These are phyloP conservation scores for Vultur gryphus DNA, from an alignment of 2,797 vertebrate species.

Conservation along the genomic window DNA sequence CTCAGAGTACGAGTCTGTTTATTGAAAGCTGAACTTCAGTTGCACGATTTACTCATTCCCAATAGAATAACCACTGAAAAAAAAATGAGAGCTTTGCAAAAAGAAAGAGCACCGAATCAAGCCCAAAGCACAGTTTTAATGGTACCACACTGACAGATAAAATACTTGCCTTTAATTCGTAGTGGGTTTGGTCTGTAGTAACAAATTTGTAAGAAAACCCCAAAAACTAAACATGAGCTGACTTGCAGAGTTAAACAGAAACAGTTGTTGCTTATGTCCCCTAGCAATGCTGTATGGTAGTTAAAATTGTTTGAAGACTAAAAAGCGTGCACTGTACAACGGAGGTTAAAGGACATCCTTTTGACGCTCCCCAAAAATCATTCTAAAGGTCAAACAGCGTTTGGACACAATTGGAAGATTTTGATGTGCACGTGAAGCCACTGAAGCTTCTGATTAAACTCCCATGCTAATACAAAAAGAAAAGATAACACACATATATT, in stretches of 20 bases:
- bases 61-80: background rate
- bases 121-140: background rate
- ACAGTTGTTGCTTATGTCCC: background rate
- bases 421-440: background rate
- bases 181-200: slow-evolving; percentile 14
- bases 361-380: background rate
- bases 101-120: background rate
- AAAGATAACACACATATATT: background rate
- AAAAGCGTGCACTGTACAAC: background rate
- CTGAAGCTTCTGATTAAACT: slow-evolving; percentile 30
- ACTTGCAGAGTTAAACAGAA: slow-evolving; percentile 32
- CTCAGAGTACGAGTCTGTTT: background rate
- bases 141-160: background rate
- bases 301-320: slow-evolving; percentile 9
- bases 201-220: background rate
- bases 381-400: slow-evolving; percentile 25
- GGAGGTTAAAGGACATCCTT: slow-evolving; percentile 3
- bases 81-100: background rate
- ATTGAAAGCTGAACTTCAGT: slow-evolving; percentile 47
- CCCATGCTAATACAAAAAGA: background rate
- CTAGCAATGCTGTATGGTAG: background rate
- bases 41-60: slow-evolving; percentile 11
- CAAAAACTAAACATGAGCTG: background rate
- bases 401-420: slow-evolving; percentile 6
- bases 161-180: slow-evolving; percentile 22